A percentile compares a stretch with the other conserved stretches of the same genome.
Conservation (phyloP, 2,113 vertebrate genomes). For the Oncorhynchus gorbuscha region DNA sequence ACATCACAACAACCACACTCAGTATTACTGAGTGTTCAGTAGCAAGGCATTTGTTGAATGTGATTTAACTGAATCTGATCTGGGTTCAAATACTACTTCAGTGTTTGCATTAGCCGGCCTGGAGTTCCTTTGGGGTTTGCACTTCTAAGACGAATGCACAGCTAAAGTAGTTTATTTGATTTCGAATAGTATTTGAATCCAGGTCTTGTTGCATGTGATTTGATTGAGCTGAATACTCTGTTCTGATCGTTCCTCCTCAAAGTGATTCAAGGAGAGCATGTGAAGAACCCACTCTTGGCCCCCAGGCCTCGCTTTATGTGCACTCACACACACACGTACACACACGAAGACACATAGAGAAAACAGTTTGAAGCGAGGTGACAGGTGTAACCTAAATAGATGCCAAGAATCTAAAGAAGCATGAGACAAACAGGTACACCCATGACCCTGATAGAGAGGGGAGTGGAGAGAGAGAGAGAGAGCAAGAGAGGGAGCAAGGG, state of each 20-base stretch:
- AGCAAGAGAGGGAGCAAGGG: neutral
- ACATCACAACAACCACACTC: neutral
- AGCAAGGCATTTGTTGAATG: neutral
- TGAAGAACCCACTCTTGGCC: neutral
- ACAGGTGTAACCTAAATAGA: conserved; percentile 59
- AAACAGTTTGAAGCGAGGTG: conserved; percentile 18
- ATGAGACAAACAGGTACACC: conserved; percentile 39
- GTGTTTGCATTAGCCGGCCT: too few species aligned
- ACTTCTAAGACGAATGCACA: too few species aligned
- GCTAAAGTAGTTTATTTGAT: too few species aligned
- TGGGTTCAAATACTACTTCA: too few species aligned
- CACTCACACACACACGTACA: too few species aligned
- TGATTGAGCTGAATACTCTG: neutral
- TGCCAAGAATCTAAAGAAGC: conserved; percentile 40
- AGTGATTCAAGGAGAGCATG: neutral
- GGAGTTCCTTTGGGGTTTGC: too few species aligned
- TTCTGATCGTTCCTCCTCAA: neutral
- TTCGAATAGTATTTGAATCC: too few species aligned
- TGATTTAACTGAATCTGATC: too few species aligned
- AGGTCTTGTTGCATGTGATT: too few species aligned
- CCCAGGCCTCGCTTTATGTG: too few species aligned
- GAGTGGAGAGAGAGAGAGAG: neutral
- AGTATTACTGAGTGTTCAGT: neutral
- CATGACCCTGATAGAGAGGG: neutral
- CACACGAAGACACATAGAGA: neutral